Base-by-base conservation (phyloP, 2,888 invertebrate genomes). In the Spodoptera littoralis region DNA sequence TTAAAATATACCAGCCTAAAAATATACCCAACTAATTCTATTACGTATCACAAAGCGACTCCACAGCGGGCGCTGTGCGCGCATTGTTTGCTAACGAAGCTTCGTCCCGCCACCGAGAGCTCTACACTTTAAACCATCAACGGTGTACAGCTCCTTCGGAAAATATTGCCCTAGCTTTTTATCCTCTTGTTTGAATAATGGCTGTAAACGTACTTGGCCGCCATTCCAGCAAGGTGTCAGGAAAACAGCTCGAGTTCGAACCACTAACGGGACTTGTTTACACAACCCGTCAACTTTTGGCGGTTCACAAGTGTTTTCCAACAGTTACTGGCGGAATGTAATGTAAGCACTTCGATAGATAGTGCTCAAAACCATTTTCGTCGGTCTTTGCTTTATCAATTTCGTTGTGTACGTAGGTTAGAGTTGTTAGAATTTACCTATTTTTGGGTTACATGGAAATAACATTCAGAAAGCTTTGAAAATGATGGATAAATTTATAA, bases 131-230 rank as follows among this genome's bases (percentile, higher is more conserved):
- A 93, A 94, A 93, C 91, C 94, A 92, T 92, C 92, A 91, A 85
- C 90, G 87, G 89, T 88, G 90, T 89, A 90, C 92, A 85, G 90
- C 86, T 92, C 90, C 92, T 92, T 92, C 88, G 86, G 89, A 93
- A 94, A 94, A 94, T 94, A 94, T 94, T 93, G 92, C 91, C 92
- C 87, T 84, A 89, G 92, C 92, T 94, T 94, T 94, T 94, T 93
- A 94, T 92, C 92, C 90, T 90, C 92, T 93, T 93, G 93, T 94
- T 94, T 93, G 94, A 94, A 94, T 94, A 93, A 94, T 93, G 91
- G 90, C 89, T 90, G 92, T 92, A 92, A 93, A 91, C 88, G 92
- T 92, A 92, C 93, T 92, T 84, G 85, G 88, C 86, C 86, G 89
- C 90, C 90, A 90, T 92, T 92, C 90, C 88, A 90, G 88, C 87